A percentile compares a stretch with the other conserved stretches of the same genome.
These are phyloP conservation scores for Cyanoramphus novaezelandiae DNA, from an alignment of 2,113 vertebrate species.

Conservation along the genomic window DNA sequence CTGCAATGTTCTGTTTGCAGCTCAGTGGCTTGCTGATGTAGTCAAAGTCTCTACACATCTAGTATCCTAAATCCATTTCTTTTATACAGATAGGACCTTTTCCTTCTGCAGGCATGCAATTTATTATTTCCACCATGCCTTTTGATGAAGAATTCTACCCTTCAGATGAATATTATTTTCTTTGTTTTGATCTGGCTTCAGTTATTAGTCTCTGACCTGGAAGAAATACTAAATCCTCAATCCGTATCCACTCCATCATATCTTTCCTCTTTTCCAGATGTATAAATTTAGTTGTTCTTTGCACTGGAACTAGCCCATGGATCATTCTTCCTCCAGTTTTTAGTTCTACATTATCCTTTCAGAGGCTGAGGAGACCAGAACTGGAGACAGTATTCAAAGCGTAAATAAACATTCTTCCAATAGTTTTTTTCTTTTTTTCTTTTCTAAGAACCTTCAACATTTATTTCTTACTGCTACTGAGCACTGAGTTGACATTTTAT, in stretches of 20 bases:
- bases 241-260: background rate
- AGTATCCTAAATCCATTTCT: background rate
- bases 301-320: background rate
- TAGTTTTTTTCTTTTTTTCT: background rate
- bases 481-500: background rate
- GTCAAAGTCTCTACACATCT: background rate
- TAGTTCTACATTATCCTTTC: background rate
- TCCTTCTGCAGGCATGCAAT: background rate
- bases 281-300: background rate
- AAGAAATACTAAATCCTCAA: background rate
- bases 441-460: background rate
- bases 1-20: background rate
- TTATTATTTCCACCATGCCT: background rate
- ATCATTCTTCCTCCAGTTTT: background rate
- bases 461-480: background rate
- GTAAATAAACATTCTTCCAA: background rate
- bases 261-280: background rate
- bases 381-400: background rate
- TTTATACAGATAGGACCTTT: background rate
- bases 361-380: background rate
- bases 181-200: background rate
- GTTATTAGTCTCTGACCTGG: background rate
- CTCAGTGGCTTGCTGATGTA: background rate
- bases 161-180: background rate
- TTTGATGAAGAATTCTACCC: background rate